phyloP scores from a whole-genome alignment of 2,113 vertebrate species.

The Panthera leo region DNA sequence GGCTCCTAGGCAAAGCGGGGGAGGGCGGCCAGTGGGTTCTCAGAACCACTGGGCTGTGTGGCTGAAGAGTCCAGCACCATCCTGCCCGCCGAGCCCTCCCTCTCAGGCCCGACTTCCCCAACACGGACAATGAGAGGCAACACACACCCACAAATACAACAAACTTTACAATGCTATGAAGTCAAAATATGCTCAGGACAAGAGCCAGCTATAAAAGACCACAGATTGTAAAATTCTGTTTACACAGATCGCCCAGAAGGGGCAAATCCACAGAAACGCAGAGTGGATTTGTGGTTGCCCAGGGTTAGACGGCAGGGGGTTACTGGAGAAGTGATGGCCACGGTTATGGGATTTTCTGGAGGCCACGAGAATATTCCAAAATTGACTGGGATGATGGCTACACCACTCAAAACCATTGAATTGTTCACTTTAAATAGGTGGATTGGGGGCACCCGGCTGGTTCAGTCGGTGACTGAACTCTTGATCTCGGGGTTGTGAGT shows the following conservation, averaged over 20 bases:
- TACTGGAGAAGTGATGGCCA: neutral
- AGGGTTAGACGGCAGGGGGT: neutral
- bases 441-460: neutral
- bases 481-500: neutral
- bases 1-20: conserved; percentile 86
- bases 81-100: neutral
- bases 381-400: neutral
- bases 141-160: neutral
- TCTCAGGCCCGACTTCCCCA: neutral
- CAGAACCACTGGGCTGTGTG: neutral
- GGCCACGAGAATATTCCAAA: neutral
- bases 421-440: neutral
- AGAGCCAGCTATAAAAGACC: neutral
- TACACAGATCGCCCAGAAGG: neutral
- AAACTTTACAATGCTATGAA: too few species aligned
- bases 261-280: neutral
- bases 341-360: neutral
- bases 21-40: neutral
- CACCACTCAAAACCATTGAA: neutral
- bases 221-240: neutral
- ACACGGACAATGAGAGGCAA: accelerated
- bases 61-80: neutral
- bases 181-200: neutral
- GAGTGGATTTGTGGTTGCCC: neutral
- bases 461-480: neutral